Evolutionary conservation across 2,113 vertebrate genomes (phyloP).

Genomic region (Ameiurus melas): DNA sequence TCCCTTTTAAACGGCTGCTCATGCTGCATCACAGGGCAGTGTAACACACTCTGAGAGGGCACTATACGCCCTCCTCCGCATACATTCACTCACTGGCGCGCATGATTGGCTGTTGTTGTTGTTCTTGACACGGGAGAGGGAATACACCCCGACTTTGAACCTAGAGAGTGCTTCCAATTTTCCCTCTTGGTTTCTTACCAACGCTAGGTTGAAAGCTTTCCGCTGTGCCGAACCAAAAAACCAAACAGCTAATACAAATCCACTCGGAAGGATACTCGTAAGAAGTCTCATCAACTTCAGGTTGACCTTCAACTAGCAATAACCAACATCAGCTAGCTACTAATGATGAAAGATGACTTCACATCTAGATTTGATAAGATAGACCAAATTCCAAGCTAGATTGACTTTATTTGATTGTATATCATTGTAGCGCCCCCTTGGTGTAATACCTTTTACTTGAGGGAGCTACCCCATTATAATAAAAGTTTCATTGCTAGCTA

Average conservation of each 20-base stretch:
- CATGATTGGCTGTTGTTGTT: not conserved
- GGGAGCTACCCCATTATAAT: not conserved
- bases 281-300: not conserved
- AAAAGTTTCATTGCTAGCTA: not conserved
- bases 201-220: too few relatives aligned
- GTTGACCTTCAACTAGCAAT: not conserved
- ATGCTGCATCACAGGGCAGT: not conserved
- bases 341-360: not conserved
- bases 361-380: not conserved
- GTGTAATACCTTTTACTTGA: too few relatives aligned
- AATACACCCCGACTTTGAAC: not conserved
- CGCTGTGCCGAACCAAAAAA: not conserved
- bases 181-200: not conserved
- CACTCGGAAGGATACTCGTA: not conserved
- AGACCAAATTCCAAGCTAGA: not conserved
- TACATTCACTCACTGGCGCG: not conserved
- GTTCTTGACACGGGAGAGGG: not conserved
- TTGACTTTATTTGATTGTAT: not conserved
- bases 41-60: not conserved
- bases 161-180: not conserved
- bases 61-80: not conserved
- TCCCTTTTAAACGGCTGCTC: not conserved
- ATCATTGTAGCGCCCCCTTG: too few relatives aligned
- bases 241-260: not conserved
- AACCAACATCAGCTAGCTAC: too few relatives aligned